Conservation (phyloP, 2,113 vertebrate genomes). For the Saguinus midas region DNA sequence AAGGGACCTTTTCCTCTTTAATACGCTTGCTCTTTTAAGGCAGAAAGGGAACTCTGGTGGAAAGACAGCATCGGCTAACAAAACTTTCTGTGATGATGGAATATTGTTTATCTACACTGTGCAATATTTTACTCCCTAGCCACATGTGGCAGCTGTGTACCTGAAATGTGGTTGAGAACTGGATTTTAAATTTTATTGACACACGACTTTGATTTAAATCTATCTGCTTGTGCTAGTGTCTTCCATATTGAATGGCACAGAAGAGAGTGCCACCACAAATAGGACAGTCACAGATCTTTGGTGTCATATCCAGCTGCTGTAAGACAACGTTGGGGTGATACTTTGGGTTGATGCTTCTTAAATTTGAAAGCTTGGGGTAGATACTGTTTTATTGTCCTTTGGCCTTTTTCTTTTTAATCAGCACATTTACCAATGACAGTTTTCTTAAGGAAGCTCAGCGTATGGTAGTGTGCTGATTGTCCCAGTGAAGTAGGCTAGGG, state of each 20-base stretch:
- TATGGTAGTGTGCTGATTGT: background rate
- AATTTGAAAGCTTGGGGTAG: background rate
- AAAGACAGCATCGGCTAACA: background rate
- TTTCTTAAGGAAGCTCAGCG: background rate
- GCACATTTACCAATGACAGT: background rate
- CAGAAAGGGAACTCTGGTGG: background rate
- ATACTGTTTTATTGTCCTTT: background rate
- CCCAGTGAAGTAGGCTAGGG: background rate
- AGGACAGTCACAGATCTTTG: background rate
- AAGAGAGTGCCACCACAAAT: background rate
- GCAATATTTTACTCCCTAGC: background rate
- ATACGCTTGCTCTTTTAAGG: background rate
- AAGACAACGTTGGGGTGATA: background rate
- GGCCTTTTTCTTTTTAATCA: background rate
- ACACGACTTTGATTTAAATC: background rate
- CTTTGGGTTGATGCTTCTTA: slow-evolving; percentile 32
- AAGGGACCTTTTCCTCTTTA: background rate
- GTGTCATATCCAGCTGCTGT: background rate
- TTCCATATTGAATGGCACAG: background rate
- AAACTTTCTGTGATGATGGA: background rate
- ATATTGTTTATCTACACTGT: background rate
- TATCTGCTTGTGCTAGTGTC: background rate
- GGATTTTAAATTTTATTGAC: background rate
- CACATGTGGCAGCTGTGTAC: background rate
- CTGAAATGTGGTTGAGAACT: background rate